A percentile compares a stretch with the other conserved stretches of the same genome.
phyloP scores from a whole-genome alignment of 2,888 invertebrate genomes.

The Oligia fasciuncula region DNA sequence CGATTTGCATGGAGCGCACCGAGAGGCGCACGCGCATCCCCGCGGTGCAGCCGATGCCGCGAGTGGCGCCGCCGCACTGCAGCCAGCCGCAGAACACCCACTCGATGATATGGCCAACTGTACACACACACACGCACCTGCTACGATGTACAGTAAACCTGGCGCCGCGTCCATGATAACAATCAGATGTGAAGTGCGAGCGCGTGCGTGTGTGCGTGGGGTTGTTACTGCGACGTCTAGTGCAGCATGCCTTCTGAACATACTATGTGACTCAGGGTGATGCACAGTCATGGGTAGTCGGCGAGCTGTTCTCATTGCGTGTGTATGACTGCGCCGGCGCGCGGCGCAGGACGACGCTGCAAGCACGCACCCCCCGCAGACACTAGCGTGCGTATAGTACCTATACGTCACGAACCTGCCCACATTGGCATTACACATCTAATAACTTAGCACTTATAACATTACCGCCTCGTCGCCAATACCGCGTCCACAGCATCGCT shows the following conservation, averaged over 20 bases:
- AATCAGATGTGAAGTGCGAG: background rate
- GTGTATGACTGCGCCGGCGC: background rate
- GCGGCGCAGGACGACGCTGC: background rate
- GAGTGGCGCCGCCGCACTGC: conserved; percentile 32
- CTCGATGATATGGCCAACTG: background rate
- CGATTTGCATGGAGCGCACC: conserved; percentile 43
- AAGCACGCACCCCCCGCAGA: background rate
- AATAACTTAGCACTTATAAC: background rate
- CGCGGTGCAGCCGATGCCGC: conserved; percentile 48
- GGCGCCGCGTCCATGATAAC: background rate
- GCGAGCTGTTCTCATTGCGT: background rate
- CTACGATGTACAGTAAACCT: too few species aligned
- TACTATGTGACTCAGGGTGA: background rate
- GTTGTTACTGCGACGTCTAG: background rate
- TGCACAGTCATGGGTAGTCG: background rate
- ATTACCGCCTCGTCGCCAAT: too few species aligned
- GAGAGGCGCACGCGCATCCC: conserved; percentile 22
- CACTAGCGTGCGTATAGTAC: background rate
- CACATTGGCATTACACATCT: background rate
- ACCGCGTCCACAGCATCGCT: background rate
- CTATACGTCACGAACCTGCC: background rate
- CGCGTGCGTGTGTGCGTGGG: background rate
- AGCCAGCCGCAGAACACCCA: conserved; percentile 7
- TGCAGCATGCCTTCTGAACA: conserved; percentile 13
- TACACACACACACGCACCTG: background rate